Evolutionary conservation across 2,888 invertebrate genomes (phyloP).

Genomic region (Smittia sp.): DNA sequence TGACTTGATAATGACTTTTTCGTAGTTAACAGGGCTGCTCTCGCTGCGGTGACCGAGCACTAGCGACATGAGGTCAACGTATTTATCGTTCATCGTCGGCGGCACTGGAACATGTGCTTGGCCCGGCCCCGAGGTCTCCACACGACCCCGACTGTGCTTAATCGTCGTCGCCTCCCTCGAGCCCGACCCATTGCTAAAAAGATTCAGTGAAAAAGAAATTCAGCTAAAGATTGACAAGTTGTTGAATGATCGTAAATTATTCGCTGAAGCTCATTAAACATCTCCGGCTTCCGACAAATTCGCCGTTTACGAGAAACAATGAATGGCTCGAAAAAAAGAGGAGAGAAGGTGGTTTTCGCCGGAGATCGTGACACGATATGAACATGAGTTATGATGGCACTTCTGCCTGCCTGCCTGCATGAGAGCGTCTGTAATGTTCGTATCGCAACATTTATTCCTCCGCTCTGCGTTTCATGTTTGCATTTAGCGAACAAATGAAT

Average conservation of each 20-base stretch:
- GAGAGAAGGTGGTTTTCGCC: neutral
- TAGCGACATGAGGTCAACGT: constrained; percentile 48
- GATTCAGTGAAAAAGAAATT: constrained; percentile 2
- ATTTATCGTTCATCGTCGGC: constrained; percentile 50
- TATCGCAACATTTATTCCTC: neutral
- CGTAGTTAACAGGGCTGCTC: constrained; percentile 46
- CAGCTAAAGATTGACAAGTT: neutral
- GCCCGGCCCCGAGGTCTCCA: constrained; percentile 46
- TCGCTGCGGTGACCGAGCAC: constrained; percentile 45
- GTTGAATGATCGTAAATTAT: neutral
- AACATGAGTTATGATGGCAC: constrained; percentile 29
- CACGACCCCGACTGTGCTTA: constrained; percentile 45
- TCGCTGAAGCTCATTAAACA: neutral
- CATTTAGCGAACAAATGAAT: neutral
- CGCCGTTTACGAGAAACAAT: neutral
- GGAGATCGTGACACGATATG: constrained; percentile 21
- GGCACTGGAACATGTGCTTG: constrained; percentile 42
- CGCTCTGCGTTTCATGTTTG: neutral
- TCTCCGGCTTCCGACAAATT: neutral
- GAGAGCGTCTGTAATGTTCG: neutral
- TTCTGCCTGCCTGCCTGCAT: neutral
- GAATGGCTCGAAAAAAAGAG: neutral
- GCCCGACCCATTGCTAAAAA: constrained; percentile 52
- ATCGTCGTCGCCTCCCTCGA: constrained; percentile 52
- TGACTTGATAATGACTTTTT: constrained; percentile 54